Evolutionary conservation across 1,140 invertebrate genomes (phyloP), one percentile per base, ranked within the genome.

Genomic region (Pseudoatta argentina): DNA sequence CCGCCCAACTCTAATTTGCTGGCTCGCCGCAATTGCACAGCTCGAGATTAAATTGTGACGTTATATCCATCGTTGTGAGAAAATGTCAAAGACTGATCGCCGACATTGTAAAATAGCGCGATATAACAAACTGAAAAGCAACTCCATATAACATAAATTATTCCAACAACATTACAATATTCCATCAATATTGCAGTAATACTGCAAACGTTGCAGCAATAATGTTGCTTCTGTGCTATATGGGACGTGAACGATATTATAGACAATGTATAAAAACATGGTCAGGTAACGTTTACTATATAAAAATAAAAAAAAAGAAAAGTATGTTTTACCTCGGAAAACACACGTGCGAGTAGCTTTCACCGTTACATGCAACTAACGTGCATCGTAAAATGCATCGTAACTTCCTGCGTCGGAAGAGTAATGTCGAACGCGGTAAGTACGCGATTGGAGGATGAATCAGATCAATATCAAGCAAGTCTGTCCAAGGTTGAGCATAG

Each of bases 1-100:
- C 61, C 44, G 73, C n/a, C 59, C 77, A 63, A 85, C 78, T 85
- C 75, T 85, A 69, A 86, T 79, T 85, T 85, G 63, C 34, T 59
- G 63, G 30, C 34, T 34, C 63, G 73, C 18, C 18, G 83, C 34
- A 86, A 86, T 86, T 79, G 79, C 63, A 67, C 14, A 18, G 3
- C 12, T 18, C 21, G 5, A 79, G 39, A 86, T 86, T 86, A 79
- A 86, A 86, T 69, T 86, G 76, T 79, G 30, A 86, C 51, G 75
- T 66, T 39, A 44, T 30, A 48, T 66, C 24, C 34, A 18, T n/a
- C 48, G 55, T 10, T 14, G 27, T 6, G 4, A 27, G 10, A 21
- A 61, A 61, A 16, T 24, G 16, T 51, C 48, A 4, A 51, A 14
- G 14, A 30, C 18, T 78, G 55, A 83, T 81, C 18, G 10, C 64